Conservation (phyloP, 2,888 invertebrate genomes). For the Drosophila lacicola region DNA sequence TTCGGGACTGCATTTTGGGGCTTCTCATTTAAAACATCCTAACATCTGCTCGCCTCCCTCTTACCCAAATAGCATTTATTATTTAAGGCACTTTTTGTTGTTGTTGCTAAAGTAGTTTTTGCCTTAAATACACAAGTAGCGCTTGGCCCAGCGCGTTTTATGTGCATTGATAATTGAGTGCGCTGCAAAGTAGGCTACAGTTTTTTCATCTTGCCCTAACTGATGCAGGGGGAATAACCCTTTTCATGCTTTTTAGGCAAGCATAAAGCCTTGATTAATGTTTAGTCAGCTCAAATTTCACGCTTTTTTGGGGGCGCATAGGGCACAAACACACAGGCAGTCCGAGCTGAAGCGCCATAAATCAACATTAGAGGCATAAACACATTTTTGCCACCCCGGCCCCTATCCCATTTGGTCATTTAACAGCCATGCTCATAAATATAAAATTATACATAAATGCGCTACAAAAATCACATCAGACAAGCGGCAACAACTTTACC, state of each 20-base stretch:
- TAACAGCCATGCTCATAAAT: slow-evolving; percentile 73
- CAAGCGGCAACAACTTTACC: slow-evolving; percentile 23
- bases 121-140: slow-evolving; percentile 40
- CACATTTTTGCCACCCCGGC: slow-evolving; percentile 39
- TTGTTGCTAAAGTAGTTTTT: slow-evolving; percentile 47
- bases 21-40: slow-evolving; percentile 8
- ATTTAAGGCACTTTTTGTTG: slow-evolving; percentile 51
- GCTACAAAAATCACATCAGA: slow-evolving; percentile 73
- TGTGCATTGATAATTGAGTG: slow-evolving; percentile 67
- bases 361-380: slow-evolving; percentile 72
- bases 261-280: slow-evolving; percentile 71
- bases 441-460: slow-evolving; percentile 77
- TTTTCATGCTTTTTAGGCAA: slow-evolving; percentile 63
- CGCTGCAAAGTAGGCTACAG: slow-evolving; percentile 60
- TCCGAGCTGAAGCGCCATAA: slow-evolving; percentile 51
- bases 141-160: slow-evolving; percentile 38
- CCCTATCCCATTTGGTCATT: slow-evolving; percentile 42
- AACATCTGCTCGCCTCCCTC: neutral
- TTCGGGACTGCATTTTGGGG: slow-evolving; percentile 33
- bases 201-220: slow-evolving; percentile 26
- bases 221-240: slow-evolving; percentile 1
- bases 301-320: slow-evolving; percentile 4
- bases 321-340: slow-evolving; percentile 8
- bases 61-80: slow-evolving; percentile 51
- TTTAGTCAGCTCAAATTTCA: slow-evolving; percentile 44